These are phyloP conservation scores for Sialia sialis DNA, from an alignment of 2,113 vertebrate genomes.

Conservation along the genomic window DNA sequence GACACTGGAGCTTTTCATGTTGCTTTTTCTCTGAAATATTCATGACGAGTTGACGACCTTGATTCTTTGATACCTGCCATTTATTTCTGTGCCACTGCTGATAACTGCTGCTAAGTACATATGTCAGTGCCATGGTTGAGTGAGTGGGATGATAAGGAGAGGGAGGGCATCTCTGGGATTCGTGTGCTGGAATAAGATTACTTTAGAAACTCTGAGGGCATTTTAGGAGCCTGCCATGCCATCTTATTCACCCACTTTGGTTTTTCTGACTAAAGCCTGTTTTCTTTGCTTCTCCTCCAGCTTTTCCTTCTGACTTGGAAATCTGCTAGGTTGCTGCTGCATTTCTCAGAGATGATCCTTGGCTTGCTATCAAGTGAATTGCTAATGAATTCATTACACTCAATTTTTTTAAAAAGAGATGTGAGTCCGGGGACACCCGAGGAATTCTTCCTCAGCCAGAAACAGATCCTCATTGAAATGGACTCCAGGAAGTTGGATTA, in stretches of 20 bases:
- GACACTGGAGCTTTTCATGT: slow-evolving; percentile 16
- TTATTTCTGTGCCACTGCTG: slow-evolving; percentile 37
- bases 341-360: neutral
- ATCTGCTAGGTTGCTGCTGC: neutral
- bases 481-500: neutral
- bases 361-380: neutral
- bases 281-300: neutral
- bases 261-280: neutral
- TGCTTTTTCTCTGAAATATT: slow-evolving; percentile 57
- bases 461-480: neutral
- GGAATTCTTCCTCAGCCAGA: neutral
- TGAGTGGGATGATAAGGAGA: slow-evolving; percentile 37
- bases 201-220: slow-evolving; percentile 21
- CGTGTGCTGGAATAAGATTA: neutral
- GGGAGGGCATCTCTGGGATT: neutral
- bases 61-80: slow-evolving; percentile 64
- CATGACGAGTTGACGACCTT: slow-evolving; percentile 21
- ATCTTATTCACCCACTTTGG: neutral
- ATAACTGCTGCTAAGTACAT: slow-evolving; percentile 62
- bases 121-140: slow-evolving; percentile 41
- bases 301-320: neutral
- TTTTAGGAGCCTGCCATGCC: slow-evolving; percentile 7
- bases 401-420: neutral
- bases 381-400: neutral
- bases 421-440: neutral